Evolutionary conservation across 2,888 invertebrate species (phyloP).

Genomic region (Argyra leucocephala): DNA sequence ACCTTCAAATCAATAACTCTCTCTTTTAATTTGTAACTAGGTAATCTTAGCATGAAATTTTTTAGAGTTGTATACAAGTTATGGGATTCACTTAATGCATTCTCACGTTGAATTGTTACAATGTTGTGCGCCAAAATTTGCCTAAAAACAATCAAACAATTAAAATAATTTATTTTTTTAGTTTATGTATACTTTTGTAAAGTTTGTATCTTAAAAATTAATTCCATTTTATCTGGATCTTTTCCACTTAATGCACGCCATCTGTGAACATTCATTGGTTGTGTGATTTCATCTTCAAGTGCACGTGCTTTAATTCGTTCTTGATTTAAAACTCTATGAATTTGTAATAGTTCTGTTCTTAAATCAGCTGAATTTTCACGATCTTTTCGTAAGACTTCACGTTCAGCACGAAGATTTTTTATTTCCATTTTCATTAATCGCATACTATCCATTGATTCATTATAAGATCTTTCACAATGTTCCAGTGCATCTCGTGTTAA

Average conservation of each 20-base stretch:
- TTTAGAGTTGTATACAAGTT: conserved; percentile 37
- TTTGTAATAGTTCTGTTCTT: conserved; percentile 56
- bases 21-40: conserved; percentile 38
- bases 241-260: conserved; percentile 86
- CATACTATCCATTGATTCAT: conserved; percentile 73
- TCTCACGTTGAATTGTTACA: conserved; percentile 33
- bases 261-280: conserved; percentile 83
- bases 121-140: conserved; percentile 38
- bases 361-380: conserved; percentile 74
- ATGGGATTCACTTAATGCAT: conserved; percentile 37
- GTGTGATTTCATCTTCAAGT: conserved; percentile 79
- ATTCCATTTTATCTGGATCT: conserved; percentile 72
- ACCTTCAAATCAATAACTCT: conserved; percentile 40
- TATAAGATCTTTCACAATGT: conserved; percentile 61
- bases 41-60: conserved; percentile 40
- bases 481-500: conserved; percentile 69
- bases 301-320: conserved; percentile 78
- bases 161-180: neutral
- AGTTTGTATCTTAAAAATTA: conserved; percentile 71
- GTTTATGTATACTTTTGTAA: conserved; percentile 60
- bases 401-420: conserved; percentile 65
- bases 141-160: conserved; percentile 24
- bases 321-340: conserved; percentile 72
- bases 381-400: conserved; percentile 58
- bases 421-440: conserved; percentile 74